Evolutionary conservation across 2,888 invertebrate genomes (phyloP).

Genomic region (Leucozona laternaria): DNA sequence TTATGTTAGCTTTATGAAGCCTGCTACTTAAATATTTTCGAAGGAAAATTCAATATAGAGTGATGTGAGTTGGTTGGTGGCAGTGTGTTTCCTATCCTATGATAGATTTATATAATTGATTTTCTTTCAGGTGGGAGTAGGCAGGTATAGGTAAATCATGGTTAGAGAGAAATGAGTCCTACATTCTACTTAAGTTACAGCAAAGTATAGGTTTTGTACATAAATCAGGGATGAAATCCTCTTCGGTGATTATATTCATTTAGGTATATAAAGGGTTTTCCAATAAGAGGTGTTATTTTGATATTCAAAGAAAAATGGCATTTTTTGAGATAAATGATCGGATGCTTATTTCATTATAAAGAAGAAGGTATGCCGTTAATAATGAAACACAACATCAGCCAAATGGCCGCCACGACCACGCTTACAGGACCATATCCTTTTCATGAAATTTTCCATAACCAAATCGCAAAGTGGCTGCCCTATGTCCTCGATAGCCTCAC

Average conservation of each 20-base stretch:
- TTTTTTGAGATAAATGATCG: too few species aligned
- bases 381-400: too few species aligned
- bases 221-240: neutral
- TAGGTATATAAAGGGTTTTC: too few species aligned
- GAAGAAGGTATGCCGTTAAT: too few species aligned
- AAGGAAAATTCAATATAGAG: conserved; percentile 23
- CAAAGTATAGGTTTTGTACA: neutral
- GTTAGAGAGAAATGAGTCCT: neutral
- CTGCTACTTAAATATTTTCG: conserved; percentile 17
- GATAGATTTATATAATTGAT: conserved; percentile 22
- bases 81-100: neutral
- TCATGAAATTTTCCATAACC: too few species aligned
- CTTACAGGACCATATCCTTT: too few species aligned
- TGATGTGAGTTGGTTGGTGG: neutral
- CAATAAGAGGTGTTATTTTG: too few species aligned
- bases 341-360: too few species aligned
- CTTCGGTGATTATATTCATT: neutral
- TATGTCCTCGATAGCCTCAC: too few species aligned
- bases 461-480: too few species aligned
- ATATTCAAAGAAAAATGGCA: too few species aligned
- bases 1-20: conserved; percentile 36
- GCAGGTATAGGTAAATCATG: neutral
- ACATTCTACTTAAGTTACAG: neutral
- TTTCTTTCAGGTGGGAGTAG: conserved; percentile 5
- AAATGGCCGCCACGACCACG: too few species aligned